A percentile compares a stretch with the other conserved stretches of the same genome.
Conservation (phyloP, 1,140 invertebrate genomes). For the Drosophila nasuta region DNA sequence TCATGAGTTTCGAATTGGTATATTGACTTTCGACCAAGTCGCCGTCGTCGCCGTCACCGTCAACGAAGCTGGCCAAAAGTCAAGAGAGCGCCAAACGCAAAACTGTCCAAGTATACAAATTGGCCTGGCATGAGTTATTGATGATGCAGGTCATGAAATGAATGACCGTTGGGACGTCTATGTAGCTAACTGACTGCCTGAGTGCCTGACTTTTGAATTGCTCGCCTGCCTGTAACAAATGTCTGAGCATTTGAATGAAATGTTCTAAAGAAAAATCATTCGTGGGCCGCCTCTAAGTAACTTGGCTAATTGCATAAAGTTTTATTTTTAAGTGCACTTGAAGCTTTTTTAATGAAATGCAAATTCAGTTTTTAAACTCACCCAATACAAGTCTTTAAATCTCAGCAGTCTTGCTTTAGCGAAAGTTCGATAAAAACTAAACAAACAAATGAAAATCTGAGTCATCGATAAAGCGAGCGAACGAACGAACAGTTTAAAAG, state of each 20-base stretch:
- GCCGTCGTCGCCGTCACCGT: slow-evolving; percentile 18
- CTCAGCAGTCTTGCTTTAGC: no score
- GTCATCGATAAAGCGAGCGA: no score
- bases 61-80: slow-evolving; percentile 65
- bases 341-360: slow-evolving; percentile 17
- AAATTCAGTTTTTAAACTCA: background rate
- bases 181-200: slow-evolving; percentile 48
- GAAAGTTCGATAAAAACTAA: no score
- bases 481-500: no score
- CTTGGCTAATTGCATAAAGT: slow-evolving; percentile 62
- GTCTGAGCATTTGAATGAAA: slow-evolving; percentile 61
- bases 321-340: slow-evolving; percentile 29
- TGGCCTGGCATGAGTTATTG: slow-evolving; percentile 81
- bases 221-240: slow-evolving; percentile 60
- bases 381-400: no score
- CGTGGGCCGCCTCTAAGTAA: slow-evolving; percentile 22
- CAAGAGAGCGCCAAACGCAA: slow-evolving; percentile 72
- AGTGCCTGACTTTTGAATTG: slow-evolving; percentile 41
- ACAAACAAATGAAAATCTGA: no score
- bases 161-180: slow-evolving; percentile 46
- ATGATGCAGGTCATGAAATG: slow-evolving; percentile 79
- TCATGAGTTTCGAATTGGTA: slow-evolving; percentile 60
- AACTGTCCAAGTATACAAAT: slow-evolving; percentile 83
- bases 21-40: slow-evolving; percentile 36
- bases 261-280: slow-evolving; percentile 49